Conservation (phyloP, 2,888 invertebrate species). For the Limnephilus marmoratus region DNA sequence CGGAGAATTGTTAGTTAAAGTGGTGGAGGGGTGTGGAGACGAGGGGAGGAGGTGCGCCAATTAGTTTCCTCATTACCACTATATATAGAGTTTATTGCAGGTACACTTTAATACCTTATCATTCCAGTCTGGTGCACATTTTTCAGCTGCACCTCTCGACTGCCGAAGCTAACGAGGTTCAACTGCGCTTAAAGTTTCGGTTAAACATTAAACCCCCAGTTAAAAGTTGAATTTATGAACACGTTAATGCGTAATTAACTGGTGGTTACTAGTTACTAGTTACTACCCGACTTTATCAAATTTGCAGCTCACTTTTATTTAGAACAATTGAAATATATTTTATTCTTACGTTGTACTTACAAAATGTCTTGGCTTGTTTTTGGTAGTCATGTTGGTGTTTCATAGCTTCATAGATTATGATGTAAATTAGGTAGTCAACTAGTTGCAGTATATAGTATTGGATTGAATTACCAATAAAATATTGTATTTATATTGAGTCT, state of each 20-base stretch:
- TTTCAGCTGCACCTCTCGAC: conserved; percentile 12
- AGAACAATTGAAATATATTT: neutral
- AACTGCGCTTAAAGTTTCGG: neutral
- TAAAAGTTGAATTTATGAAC: neutral
- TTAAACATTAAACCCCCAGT: neutral
- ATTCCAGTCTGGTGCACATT: conserved; percentile 51
- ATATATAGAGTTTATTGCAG: neutral
- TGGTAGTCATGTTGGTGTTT: too few relatives aligned
- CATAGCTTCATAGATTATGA: too few relatives aligned
- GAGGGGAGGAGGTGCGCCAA: neutral
- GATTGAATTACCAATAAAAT: too few relatives aligned
- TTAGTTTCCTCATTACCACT: conserved; percentile 43
- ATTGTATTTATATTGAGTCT: too few relatives aligned
- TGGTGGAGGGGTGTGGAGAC: neutral
- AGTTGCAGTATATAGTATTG: too few relatives aligned
- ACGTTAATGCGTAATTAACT: neutral
- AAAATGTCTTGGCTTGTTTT: too few relatives aligned
- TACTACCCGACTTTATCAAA: neutral
- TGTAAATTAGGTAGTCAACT: too few relatives aligned
- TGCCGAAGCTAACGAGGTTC: neutral
- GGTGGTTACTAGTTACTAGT: neutral
- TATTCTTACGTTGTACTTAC: too few relatives aligned
- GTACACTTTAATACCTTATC: conserved; percentile 14
- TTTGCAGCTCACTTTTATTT: neutral
- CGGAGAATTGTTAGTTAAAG: neutral